These are phyloP conservation scores for Adineta ricciae DNA, from an alignment of 2,888 invertebrate genomes.

Conservation along the genomic window DNA sequence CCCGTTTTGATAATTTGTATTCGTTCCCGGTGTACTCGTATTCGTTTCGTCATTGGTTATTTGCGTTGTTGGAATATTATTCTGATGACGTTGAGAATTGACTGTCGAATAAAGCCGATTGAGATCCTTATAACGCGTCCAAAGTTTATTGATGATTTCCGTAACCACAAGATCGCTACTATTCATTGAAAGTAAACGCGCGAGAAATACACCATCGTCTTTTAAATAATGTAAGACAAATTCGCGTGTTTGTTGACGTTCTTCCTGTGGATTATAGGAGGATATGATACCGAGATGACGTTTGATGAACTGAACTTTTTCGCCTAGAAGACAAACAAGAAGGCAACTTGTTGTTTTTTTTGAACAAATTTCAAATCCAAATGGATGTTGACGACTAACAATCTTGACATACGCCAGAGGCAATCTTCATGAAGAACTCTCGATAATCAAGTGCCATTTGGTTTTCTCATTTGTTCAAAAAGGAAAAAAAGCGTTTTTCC, in stretches of 20 bases:
- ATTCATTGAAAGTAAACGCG: constrained; percentile 32
- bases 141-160: constrained; percentile 34
- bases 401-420: not conserved
- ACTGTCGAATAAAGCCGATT: not conserved
- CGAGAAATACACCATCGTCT: constrained; percentile 34
- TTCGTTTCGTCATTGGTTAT: not conserved
- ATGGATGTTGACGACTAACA: too few species aligned
- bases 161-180: constrained; percentile 35
- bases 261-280: constrained; percentile 22
- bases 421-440: too few species aligned
- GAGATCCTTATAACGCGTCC: constrained; percentile 30
- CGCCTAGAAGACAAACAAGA: too few species aligned
- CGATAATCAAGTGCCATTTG: too few species aligned
- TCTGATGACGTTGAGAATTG: not conserved
- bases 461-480: too few species aligned
- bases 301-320: constrained; percentile 28
- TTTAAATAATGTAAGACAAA: constrained; percentile 34
- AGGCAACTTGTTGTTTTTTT: too few species aligned
- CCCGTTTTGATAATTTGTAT: not conserved
- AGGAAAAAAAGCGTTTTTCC: too few species aligned
- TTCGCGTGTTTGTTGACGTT: constrained; percentile 28
- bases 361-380: too few species aligned
- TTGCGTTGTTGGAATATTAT: not conserved
- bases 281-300: constrained; percentile 31
- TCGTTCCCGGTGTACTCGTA: not conserved